Base-by-base conservation (phyloP, 1,140 invertebrate genomes). In the Diorhabda carinulata region DNA sequence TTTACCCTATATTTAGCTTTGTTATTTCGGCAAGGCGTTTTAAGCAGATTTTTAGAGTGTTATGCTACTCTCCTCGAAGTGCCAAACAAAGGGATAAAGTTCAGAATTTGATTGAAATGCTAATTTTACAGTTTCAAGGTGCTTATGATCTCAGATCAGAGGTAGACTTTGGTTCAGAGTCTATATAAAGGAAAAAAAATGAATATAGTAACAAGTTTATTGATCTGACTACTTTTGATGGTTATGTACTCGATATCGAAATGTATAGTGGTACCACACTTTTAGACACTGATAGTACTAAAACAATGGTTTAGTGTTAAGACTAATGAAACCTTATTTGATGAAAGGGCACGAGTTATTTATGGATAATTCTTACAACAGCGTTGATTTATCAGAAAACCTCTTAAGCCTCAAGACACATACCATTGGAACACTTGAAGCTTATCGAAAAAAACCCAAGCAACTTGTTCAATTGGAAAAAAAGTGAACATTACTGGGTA, bases 331-430 rank as follows among this genome's bases (percentile, higher is more conserved):
- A 7, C 58, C 67, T 3, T 68, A 63, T 57, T 56, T 68, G 9
- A 63, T 25, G 6, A 63, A 63, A 63, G 67, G 67, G 5, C 67
- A 62, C 43, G 45, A 68, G 7, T 4, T 68, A 4, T 68, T 42
- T 43, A 68, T 68, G 67, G 67, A 68, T 43, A 68, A 68, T 25
- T 68, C 7, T 44, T 68, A 63, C 40, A 68, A 68, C 40, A 68
- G 59, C 25, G 5, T 57, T n/a, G 41, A 9, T 5, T 57, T 68
- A 25, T 63, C 47, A n/a, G 57, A 68, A 7, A 68, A 63, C 40
- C 45, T 68, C 8, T 10, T 67, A n/a, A 45, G 3, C 3, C 25
- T 3, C 9, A 62, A 57, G 44, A 63, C 61, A 41, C 61, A 68
- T 44, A 40, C 45, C 10, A 63, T 7, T 10, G 47, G 45, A 42